These are phyloP conservation scores for Oxystoma pomonae DNA, from an alignment of 2,888 invertebrate genomes.

Conservation along the genomic window DNA sequence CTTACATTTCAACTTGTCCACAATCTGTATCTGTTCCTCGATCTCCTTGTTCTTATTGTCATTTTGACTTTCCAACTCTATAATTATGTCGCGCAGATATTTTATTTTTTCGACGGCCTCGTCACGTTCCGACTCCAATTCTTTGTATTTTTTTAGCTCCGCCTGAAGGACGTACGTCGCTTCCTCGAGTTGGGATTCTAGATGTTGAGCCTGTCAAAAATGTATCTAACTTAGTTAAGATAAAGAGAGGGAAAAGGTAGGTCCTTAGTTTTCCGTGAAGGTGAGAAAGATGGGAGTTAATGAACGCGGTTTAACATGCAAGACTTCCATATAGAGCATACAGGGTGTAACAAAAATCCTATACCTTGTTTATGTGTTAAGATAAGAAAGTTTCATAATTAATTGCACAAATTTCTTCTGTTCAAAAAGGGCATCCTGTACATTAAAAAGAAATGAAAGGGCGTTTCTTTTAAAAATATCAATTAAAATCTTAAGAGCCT, in stretches of 20 bases:
- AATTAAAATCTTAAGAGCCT: no score
- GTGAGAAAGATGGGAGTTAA: no score
- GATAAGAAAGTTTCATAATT: no score
- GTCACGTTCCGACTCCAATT: conserved; percentile 67
- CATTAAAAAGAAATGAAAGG: no score
- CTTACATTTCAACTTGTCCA: conserved; percentile 53
- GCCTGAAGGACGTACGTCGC: conserved; percentile 60
- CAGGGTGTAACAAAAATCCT: no score
- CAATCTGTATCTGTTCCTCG: conserved; percentile 54
- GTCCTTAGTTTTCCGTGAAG: no score
- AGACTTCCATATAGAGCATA: no score
- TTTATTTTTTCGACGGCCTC: conserved; percentile 72
- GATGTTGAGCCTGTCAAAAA: conserved; percentile 64
- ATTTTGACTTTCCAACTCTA: conserved; percentile 71
- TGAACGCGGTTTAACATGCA: no score
- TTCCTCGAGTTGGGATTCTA: conserved; percentile 72
- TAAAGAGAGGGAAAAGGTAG: conserved; percentile 14
- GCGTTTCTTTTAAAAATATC: no score
- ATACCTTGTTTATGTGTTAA: no score
- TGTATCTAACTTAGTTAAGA: conserved; percentile 12
- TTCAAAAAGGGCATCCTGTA: no score
- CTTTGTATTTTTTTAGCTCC: conserved; percentile 58
- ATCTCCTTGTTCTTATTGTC: conserved; percentile 59
- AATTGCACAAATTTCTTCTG: no score
- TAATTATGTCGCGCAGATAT: conserved; percentile 71